Percentiles rank a stretch among this genome's conserved stretches.
phyloP scores from a whole-genome alignment of 2,113 vertebrate species.

The Propithecus coquereli region DNA sequence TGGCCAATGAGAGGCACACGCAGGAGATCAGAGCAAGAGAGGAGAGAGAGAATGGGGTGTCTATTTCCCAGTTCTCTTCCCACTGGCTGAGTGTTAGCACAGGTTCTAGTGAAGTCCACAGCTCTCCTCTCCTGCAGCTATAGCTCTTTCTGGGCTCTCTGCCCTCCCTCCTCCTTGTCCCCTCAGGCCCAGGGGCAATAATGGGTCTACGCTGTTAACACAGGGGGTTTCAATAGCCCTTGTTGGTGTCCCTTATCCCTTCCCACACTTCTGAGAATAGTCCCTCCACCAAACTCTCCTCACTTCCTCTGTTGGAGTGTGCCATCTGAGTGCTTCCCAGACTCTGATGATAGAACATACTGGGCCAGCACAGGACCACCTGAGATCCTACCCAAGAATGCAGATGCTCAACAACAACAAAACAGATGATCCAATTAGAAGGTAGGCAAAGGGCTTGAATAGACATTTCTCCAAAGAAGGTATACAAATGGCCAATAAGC shows the following conservation, averaged over 20 bases:
- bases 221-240: neutral
- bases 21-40: neutral
- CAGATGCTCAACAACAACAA: neutral
- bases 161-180: neutral
- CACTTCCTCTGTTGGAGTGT: neutral
- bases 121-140: neutral
- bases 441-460: neutral
- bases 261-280: neutral
- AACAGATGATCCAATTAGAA: neutral
- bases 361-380: neutral
- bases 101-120: neutral
- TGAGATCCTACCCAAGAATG: neutral
- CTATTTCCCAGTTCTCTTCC: neutral
- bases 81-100: neutral
- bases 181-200: neutral
- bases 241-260: neutral
- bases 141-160: neutral
- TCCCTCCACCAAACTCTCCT: neutral
- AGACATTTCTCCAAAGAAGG: neutral
- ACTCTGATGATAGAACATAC: neutral
- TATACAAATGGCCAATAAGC: neutral
- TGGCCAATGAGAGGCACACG: neutral
- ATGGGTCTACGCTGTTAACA: neutral
- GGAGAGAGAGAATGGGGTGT: neutral
- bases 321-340: too few species aligned